Base-by-base conservation (phyloP, 2,113 vertebrate genomes). In the Garra rufa region DNA sequence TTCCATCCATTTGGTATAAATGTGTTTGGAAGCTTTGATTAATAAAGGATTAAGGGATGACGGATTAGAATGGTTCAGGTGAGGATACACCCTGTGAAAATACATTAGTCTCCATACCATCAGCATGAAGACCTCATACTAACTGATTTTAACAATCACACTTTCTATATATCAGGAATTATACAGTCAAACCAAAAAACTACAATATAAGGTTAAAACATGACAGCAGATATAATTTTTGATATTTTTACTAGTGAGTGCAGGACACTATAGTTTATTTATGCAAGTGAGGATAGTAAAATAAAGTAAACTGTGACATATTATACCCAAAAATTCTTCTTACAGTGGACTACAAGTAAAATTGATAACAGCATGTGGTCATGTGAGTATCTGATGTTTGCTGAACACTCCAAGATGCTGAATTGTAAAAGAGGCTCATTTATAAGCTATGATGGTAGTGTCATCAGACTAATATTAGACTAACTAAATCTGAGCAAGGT, bases 41-140 rank as follows among this genome's bases (percentile, higher is more conserved):
- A 85, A 78, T 85, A 28, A 85, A 43, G 76, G 83, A 85, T 78
- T 85, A 71, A n/a, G 63, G 74, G n/a, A 85, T 78, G 76, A 44
- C 28, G 44, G 70, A 83, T 83, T 83, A 83, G 69, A 57, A 48
- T 41, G 43, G 73, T 48, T 52, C 26, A 9, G 44, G 44, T 70
- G 83, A 74, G 61, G 46, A 30, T 43, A 69, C 10, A 1, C 30
- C 19, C 17, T 55, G 5, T 43, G 74, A 77, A 77, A 52, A 46
- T 38, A 26, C 14, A 74, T 28, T 48, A 50, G 82, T 21, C 34
- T 44, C n/a, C 34, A 48, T 61, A 55, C 11, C 26, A 21, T 57
- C n/a, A 24, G 24, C 30, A 70, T 43, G 15, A 38, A 77, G 6
- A 65, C 28, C 82, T 24, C 59, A 55, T 11, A 71, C 14, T n/a